Base-by-base conservation (phyloP, 1,140 invertebrate genomes). In the Schlechtendalia chinensis region DNA sequence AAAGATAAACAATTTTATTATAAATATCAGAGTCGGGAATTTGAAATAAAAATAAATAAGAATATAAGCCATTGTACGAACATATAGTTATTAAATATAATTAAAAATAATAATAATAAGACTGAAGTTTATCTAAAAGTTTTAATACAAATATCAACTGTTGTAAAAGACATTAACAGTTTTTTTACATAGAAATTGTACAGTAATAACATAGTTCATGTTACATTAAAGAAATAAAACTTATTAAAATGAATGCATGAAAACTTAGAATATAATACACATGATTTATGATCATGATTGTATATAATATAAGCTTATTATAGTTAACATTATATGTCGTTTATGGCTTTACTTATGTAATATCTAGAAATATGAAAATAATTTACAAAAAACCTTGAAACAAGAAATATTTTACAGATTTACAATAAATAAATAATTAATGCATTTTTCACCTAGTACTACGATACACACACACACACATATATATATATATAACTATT, bases 371-470 rank as follows among this genome's bases (percentile, higher is more conserved):
- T 65, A 65, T 24, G 17, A 39, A 65, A 65, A 65, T 65, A 65
- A 65, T 65, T 65, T 32, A 65, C 29, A n/a, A 67, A 12, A 67
- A 67, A 67, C 63, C 63, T 39, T 67, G 32, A 45, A 67, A 67
- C 32, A 39, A 39, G n/a, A n/a, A 39, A 8, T 39, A 39, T 39
- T 39, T 39, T 39, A n/a, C n/a, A 39, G 32, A 39, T 39, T 39
- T 39, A 39, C 8, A 39, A 39, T 39, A 39, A 39, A 39, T 39
- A 39, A 39, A 39, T 39, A 39, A 39, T 39, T 3, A 39, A 39
- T 4, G 32, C 32, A 8, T 39, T 39, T 3, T 39, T 39, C 32
- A 39, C 8, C 8, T 39, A 39, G 8, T 39, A 39, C 8, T 4
- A 39, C 8, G 32, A 39, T 8, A 39, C 8, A 39, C 32, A 39